Base-by-base conservation (phyloP, 2,888 invertebrate genomes). In the Antheraea yamamai region DNA sequence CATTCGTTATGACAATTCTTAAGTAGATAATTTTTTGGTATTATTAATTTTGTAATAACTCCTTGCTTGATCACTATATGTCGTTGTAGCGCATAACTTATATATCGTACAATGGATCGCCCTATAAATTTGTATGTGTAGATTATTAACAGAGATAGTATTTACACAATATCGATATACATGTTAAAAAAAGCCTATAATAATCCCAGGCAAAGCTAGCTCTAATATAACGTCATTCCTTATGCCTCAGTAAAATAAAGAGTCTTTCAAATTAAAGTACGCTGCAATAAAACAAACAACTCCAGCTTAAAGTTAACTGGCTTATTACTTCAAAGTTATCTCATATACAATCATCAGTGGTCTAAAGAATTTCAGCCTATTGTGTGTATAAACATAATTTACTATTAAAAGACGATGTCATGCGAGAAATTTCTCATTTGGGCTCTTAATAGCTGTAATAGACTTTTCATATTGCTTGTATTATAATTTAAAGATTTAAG, bases 301-400 rank as follows among this genome's bases (percentile, higher is more conserved):
- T 58, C 10, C 61, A 23, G 10, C n/a, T 8, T n/a, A 8, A 61
- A 23, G 58, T 39, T 6, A 7, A 12, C n/a, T 23, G 10, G n/a
- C 0, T 10, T 61, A 61, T 61, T 61, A 23, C 10, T 61, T n/a
- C n/a, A 23, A 61, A 23, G 12, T 23, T 7, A 12, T 61, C 61
- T 61, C 61, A 12, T 61, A 20, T 10, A 23, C 20, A 23, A 61
- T 23, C 23, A 23, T 61, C 2, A 61, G 23, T 10, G 23, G 23
- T 61, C 61, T 61, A 23, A 74, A 68, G 74, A 66, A 74, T 74
- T 74, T 70, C 68, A 66, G 2, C 61, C 0, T 8, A 61, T 61
- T 61, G 6, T 61, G 6, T 23, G 7, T 61, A 23, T 61, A 61
- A 61, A 61, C 61, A 61, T 61, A 61, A 61, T 61, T 61, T 61